phyloP scores from a whole-genome alignment of 1,140 invertebrate genomes.

The Halictus rubicundus region DNA sequence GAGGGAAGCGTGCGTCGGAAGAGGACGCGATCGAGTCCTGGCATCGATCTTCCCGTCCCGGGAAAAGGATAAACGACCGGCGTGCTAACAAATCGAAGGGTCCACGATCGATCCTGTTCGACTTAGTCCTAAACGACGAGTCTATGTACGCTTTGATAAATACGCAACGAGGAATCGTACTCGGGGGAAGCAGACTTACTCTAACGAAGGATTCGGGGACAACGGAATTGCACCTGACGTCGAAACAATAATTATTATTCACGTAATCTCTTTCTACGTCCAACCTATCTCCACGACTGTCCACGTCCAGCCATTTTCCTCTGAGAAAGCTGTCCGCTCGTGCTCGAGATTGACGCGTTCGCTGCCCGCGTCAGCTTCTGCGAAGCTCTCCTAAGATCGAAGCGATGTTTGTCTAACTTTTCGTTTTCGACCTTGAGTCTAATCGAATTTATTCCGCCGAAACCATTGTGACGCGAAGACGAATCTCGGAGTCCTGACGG shows the following conservation, averaged over 20 bases:
- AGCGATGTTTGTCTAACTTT: no score
- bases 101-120: not conserved
- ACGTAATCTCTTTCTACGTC: no score
- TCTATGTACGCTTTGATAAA: no score
- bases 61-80: not conserved
- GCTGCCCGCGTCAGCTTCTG: no score
- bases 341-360: no score
- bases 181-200: not conserved
- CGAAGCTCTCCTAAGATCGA: no score
- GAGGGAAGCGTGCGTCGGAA: conserved; percentile 8
- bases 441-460: not conserved
- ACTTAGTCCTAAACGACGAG: no score
- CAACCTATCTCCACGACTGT: no score
- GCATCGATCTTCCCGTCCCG: not conserved
- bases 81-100: not conserved
- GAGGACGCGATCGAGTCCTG: not conserved
- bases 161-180: conserved; percentile 5
- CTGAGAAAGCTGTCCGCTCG: no score
- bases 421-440: no score
- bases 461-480: not conserved
- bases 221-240: not conserved
- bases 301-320: no score
- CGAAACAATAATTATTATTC: no score
- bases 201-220: conserved; percentile 17
- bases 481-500: not conserved